These are phyloP conservation scores for Megaceryle maxima DNA, from an alignment of 2,113 vertebrate species.

Conservation along the genomic window DNA sequence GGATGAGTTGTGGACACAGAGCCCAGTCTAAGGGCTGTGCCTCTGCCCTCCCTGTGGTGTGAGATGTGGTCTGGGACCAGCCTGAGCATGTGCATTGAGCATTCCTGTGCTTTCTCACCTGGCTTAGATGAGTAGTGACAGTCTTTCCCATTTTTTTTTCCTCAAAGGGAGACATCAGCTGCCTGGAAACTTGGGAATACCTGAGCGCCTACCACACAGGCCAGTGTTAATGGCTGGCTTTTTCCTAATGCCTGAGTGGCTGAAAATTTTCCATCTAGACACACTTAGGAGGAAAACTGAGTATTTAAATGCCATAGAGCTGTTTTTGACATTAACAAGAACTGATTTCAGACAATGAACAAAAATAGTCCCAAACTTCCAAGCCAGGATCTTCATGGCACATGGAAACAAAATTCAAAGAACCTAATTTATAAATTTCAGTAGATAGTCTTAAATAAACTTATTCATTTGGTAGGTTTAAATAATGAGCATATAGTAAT, in stretches of 20 bases:
- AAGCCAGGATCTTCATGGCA: not conserved
- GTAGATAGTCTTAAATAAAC: not conserved
- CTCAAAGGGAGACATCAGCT: not conserved
- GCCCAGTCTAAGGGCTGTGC: not conserved
- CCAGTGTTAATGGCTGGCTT: not conserved
- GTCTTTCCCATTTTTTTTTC: not conserved
- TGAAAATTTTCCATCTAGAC: not conserved
- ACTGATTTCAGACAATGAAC: not conserved
- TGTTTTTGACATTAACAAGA: not conserved
- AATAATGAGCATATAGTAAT: not conserved
- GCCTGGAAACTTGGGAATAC: not conserved
- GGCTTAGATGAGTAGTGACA: not conserved
- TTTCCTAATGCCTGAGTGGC: not conserved
- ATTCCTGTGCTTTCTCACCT: not conserved
- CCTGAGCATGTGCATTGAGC: not conserved
- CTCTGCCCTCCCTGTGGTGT: not conserved
- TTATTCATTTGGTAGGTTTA: not conserved
- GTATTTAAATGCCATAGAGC: not conserved
- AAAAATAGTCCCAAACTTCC: not conserved
- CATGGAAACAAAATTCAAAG: not conserved
- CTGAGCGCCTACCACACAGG: fast-evolving
- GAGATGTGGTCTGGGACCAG: not conserved
- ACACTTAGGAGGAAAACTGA: not conserved
- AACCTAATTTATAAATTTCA: not conserved
- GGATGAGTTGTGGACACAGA: not conserved